A percentile compares a stretch with the other conserved stretches of the same genome.
phyloP scores from a whole-genome alignment of 53 echinoderm and acorn worm species.

The Crossaster papposus region DNA sequence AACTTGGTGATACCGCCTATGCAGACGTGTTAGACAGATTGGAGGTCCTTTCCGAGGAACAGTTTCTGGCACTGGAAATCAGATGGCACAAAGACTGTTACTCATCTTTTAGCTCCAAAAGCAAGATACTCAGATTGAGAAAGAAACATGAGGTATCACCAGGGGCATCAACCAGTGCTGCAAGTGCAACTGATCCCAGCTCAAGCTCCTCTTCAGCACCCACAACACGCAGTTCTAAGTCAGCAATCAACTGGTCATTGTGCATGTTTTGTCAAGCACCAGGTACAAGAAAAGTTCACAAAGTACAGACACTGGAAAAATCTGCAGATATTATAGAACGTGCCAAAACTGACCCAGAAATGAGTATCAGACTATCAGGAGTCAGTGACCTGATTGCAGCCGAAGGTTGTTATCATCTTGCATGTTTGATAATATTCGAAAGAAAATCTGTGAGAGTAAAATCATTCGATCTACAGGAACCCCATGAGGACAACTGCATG shows the following conservation, averaged over 20 bases:
- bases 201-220: background rate
- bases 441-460: background rate
- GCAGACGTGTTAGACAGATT: background rate
- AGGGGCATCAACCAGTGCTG: conserved; percentile 1
- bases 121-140: background rate
- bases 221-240: conserved; percentile 11
- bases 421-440: conserved; percentile 29
- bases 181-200: background rate
- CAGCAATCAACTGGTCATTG: conserved; percentile 37
- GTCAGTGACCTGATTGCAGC: conserved; percentile 45
- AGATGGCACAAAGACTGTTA: conserved; percentile 54
- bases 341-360: conserved; percentile 18
- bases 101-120: conserved; percentile 7
- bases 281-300: conserved; percentile 2
- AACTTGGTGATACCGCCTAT: no score
- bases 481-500: conserved; percentile 1
- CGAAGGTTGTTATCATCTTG: conserved; percentile 51
- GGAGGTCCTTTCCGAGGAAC: background rate
- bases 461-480: background rate
- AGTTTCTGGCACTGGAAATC: conserved; percentile 6
- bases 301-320: conserved; percentile 25
- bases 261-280: conserved; percentile 40
- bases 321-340: conserved; percentile 2
- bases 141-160: background rate
- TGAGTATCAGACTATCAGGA: conserved; percentile 37